Evolutionary conservation across 2,113 vertebrate species (phyloP).

Genomic region (Cathartes aura): DNA sequence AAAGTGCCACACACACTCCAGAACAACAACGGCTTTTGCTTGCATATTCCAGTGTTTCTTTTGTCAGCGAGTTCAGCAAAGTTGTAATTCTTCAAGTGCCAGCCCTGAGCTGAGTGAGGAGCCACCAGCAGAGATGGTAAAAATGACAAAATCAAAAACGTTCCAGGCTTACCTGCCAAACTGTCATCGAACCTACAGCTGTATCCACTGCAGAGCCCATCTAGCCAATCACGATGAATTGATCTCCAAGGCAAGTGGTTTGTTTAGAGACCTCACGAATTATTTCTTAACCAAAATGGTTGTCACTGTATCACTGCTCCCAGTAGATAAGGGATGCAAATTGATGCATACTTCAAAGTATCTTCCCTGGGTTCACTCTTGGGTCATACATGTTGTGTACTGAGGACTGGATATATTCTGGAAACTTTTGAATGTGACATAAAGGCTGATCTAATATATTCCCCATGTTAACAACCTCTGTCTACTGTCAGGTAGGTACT

Average conservation of each 20-base stretch:
- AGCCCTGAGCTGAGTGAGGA: conserved; percentile 88
- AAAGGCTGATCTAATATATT: not conserved
- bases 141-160: conserved; percentile 98
- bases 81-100: conserved; percentile 86
- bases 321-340: conserved; percentile 37
- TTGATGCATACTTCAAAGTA: not conserved
- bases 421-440: not conserved
- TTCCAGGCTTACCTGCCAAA: conserved; percentile 98
- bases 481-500: not conserved
- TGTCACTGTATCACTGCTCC: not conserved
- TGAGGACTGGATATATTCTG: not conserved
- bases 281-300: not conserved
- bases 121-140: conserved; percentile 92
- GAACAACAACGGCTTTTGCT: conserved; percentile 95
- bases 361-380: conserved; percentile 15
- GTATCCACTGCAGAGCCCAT: conserved; percentile 97
- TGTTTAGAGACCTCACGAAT: not conserved
- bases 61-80: conserved; percentile 94
- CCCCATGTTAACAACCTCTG: not conserved
- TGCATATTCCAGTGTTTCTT: conserved; percentile 94
- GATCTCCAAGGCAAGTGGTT: conserved; percentile 87
- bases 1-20: conserved; percentile 90
- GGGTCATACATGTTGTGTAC: not conserved
- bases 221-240: conserved; percentile 98
- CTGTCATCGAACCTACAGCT: conserved; percentile 98